Evolutionary conservation across 2,113 vertebrate species (phyloP).

Genomic region (Cyprinus carpio): DNA sequence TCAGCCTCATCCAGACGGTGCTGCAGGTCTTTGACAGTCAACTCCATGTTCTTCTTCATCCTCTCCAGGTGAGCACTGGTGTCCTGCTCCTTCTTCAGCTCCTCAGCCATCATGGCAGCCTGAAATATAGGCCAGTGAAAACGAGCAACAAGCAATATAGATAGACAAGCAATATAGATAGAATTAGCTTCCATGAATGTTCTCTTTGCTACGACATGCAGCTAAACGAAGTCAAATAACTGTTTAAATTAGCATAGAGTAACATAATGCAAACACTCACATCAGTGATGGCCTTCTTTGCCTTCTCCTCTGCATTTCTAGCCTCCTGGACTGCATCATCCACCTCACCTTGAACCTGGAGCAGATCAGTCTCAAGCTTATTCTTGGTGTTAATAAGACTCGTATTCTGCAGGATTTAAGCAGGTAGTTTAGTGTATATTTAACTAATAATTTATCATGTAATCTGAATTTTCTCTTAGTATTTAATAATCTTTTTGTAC

Average conservation of each 20-base stretch:
- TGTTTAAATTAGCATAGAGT: not conserved
- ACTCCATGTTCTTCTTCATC: slow-evolving; percentile 80
- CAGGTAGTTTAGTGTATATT: not conserved
- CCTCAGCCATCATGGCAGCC: slow-evolving; percentile 85
- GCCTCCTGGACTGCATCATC: slow-evolving; percentile 46
- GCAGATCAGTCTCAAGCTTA: slow-evolving; percentile 39
- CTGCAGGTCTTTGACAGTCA: slow-evolving; percentile 77
- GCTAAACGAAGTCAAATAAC: not conserved
- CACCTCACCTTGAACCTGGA: slow-evolving; percentile 50
- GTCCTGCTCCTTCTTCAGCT: slow-evolving; percentile 88
- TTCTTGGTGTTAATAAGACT: slow-evolving; percentile 53
- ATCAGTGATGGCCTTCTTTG: slow-evolving; percentile 54
- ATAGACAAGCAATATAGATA: too few species aligned
- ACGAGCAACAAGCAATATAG: too few species aligned
- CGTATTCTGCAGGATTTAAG: slow-evolving; percentile 29
- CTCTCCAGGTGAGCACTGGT: slow-evolving; percentile 87
- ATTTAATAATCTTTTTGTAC: not conserved
- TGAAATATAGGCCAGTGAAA: slow-evolving; percentile 32
- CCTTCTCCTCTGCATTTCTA: slow-evolving; percentile 51
- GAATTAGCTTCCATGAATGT: not conserved
- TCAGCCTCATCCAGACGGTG: slow-evolving; percentile 91
- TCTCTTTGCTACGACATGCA: not conserved
- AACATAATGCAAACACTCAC: slow-evolving; percentile 6
- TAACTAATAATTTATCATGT: too few species aligned
- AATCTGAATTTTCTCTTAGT: too few species aligned